Evolutionary conservation across 2,113 vertebrate species (phyloP), one percentile per base, ranked within the genome.

Genomic region (Thunnus maccoyii): DNA sequence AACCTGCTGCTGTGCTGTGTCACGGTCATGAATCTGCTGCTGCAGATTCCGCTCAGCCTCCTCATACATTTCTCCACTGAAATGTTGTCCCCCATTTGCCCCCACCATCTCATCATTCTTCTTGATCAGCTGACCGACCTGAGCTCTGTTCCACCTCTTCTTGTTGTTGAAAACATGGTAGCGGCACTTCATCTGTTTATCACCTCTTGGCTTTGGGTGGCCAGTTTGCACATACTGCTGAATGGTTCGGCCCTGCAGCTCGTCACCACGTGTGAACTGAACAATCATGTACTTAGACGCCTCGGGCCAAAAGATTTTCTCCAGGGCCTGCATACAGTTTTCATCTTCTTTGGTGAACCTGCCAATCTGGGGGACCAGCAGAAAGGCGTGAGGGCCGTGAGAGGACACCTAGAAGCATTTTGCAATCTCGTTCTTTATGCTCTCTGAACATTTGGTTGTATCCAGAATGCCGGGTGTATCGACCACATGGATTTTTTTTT

Each of bases 101-200:
- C 62, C 78, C 57, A 90, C 83, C 86, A 88, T 56, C 1, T 80
- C 16, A 10, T 90, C 84, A 0, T 88, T 84, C 68, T 27, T 86
- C 15, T 25, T 36, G n/a, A 90, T 67, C 54, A 90, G 78, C 25
- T 63, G 0, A 0, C 20, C 67, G 25, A 90, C 84, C 20, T 90
- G 89, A 22, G 3, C 1, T 15, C 51, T 84, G 46, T 84, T 20
- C 4, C 3, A 3, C 3, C 2, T 54, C 4, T 30, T 47, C 48
- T 15, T 86, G 76, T 88, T 88, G 60, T 90, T 75, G 20, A 90
- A 86, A 3, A 86, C 81, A 3, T 80, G 78, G 68, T 60, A 88
- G 7, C 84, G 52, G 73, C 80, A 3, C 81, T 72, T 0, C 89
- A 90, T 18, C 22, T 52, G 46, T 74, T 77, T 1, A 88, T 41